phyloP scores from a whole-genome alignment of 2,888 invertebrate genomes.

The Apotomis capreana region DNA sequence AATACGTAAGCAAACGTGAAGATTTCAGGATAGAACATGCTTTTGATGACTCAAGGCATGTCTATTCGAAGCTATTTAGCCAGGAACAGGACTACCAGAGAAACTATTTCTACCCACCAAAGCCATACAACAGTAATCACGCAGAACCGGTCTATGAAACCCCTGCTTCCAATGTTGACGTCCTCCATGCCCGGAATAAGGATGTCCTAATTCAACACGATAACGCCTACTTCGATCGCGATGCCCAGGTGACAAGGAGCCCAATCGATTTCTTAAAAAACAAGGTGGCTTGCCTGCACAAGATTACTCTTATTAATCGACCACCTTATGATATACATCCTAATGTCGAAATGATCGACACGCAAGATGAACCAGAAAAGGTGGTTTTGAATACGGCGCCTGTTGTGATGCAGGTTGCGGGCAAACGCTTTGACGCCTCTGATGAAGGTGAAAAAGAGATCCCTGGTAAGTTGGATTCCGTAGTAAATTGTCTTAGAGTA shows the following conservation, averaged over 20 bases:
- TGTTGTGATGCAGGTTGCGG: slow-evolving; percentile 55
- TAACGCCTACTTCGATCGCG: slow-evolving; percentile 54
- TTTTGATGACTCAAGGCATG: slow-evolving; percentile 74
- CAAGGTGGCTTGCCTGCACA: slow-evolving; percentile 1
- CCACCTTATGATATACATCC: too few relatives aligned
- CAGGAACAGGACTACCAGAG: slow-evolving; percentile 60
- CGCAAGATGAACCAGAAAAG: too few relatives aligned
- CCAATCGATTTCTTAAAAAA: slow-evolving; percentile 57
- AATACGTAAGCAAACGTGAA: slow-evolving; percentile 43
- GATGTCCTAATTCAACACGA: slow-evolving; percentile 57
- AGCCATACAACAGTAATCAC: slow-evolving; percentile 50
- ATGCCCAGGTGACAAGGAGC: slow-evolving; percentile 57
- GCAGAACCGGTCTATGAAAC: slow-evolving; percentile 47
- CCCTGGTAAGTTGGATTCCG: slow-evolving; percentile 49
- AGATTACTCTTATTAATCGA: neutral
- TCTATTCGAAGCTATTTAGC: slow-evolving; percentile 73
- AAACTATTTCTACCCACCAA: slow-evolving; percentile 51
- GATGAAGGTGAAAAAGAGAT: slow-evolving; percentile 50
- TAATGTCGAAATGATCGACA: too few relatives aligned
- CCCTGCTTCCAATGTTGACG: slow-evolving; percentile 43
- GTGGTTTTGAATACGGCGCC: slow-evolving; percentile 42
- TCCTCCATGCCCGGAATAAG: slow-evolving; percentile 53
- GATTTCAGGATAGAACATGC: slow-evolving; percentile 56
- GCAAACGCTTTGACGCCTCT: slow-evolving; percentile 59
- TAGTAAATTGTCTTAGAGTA: neutral